Evolutionary conservation across 2,113 vertebrate genomes (phyloP), one percentile per base, ranked within the genome.

Genomic region (Sylvietta virens): DNA sequence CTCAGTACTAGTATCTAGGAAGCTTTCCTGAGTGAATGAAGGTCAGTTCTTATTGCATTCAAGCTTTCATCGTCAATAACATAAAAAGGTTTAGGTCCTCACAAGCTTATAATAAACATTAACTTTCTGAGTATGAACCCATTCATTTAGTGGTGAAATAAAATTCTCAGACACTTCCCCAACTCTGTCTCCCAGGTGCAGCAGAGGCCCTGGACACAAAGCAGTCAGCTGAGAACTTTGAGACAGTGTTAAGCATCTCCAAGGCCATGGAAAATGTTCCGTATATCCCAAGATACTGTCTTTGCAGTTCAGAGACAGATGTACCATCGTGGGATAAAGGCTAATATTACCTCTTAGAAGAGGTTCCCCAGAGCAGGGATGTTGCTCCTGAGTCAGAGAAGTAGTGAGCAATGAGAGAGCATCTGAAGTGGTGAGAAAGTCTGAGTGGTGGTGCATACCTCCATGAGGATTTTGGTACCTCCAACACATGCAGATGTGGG

Each of bases 401-500:
- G 14, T 7, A 79, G 20, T 7, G 48, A 30, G 9, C 27, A 66
- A 1, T 33, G n/a, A 83, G 40, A 67, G 80, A 64, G 9, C 37
- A 56, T 10, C 56, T 77, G 26, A 21, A n/a, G 11, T 12, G 13
- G 12, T 33, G 45, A 53, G 76, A 19, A 54, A n/a, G 14, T 33
- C 18, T 21, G 27, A 67, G 33, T 7, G 44, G 24, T 39, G 28
- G 5, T 33, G 10, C 11, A 7, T 24, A 21, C 53, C 50, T 39
- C 40, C 44, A 4, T 9, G 23, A 50, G 23, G 10, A 27, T 56
- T 9, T 9, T 92, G 33, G 11, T 45, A 9, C 10, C 50, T 50
- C 19, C 28, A 48, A 7, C 13, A 21, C 0, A 0, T 9, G 16
- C 5, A 73, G n/a, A 40, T 35, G 27, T 65, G 50, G 13, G 0